Evolutionary conservation across 2,888 invertebrate genomes (phyloP).

Genomic region (Aricia artaxerxes): DNA sequence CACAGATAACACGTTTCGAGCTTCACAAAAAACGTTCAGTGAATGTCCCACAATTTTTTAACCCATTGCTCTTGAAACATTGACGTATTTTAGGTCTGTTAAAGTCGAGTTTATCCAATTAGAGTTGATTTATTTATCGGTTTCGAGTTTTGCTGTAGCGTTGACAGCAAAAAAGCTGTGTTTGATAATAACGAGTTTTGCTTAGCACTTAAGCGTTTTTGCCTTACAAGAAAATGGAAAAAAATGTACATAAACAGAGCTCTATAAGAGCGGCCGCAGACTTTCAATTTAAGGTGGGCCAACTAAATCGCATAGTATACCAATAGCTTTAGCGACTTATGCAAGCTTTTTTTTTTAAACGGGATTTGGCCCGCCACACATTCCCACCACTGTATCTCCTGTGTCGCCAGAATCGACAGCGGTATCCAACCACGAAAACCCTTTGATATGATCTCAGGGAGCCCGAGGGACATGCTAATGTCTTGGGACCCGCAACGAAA

Average conservation of each 20-base stretch:
- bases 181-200: not conserved
- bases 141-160: conserved; percentile 14
- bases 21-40: conserved; percentile 63
- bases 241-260: not conserved
- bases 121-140: conserved; percentile 25
- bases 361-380: too few species aligned
- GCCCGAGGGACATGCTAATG: too few species aligned
- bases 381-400: too few species aligned
- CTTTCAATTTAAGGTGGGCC: too few species aligned
- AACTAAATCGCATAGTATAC: too few species aligned
- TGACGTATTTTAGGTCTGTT: conserved; percentile 56
- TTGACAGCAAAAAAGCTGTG: conserved; percentile 17
- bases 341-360: too few species aligned
- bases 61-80: conserved; percentile 60
- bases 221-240: not conserved
- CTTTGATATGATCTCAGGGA: too few species aligned
- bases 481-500: too few species aligned
- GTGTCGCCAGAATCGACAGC: too few species aligned
- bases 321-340: too few species aligned
- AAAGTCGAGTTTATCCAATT: conserved; percentile 46
- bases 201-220: not conserved
- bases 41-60: conserved; percentile 63
- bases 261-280: too few species aligned
- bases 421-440: too few species aligned
- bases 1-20: conserved; percentile 67